Percentiles rank a stretch among this genome's conserved stretches.
phyloP scores from a whole-genome alignment of 2,113 vertebrate species.

The Callopanchax toddi region DNA sequence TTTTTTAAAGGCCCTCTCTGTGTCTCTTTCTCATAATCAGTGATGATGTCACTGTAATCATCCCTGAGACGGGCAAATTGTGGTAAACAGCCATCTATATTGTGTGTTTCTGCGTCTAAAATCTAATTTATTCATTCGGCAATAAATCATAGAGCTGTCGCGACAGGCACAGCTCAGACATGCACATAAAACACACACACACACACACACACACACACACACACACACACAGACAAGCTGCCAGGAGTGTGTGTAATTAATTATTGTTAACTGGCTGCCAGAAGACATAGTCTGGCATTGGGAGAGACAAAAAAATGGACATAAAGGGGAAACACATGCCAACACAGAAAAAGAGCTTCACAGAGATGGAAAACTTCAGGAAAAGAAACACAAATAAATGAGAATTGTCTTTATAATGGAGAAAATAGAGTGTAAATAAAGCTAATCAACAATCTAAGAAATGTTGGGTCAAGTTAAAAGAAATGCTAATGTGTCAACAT shows the following conservation, averaged over 20 bases:
- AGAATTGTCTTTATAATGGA: not conserved
- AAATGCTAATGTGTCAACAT: too few relatives aligned
- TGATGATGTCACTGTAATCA: slow-evolving; percentile 49
- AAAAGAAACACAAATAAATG: not conserved
- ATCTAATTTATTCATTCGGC: slow-evolving; percentile 37
- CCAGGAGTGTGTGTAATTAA: slow-evolving; percentile 46
- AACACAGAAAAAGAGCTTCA: slow-evolving; percentile 4
- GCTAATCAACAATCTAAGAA: too few relatives aligned
- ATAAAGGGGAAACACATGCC: slow-evolving; percentile 31
- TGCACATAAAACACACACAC: slow-evolving; percentile 14
- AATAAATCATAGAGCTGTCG: slow-evolving; percentile 56
- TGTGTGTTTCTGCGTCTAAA: slow-evolving; percentile 26
- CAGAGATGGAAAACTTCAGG: slow-evolving; percentile 2
- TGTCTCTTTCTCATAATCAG: slow-evolving; percentile 23
- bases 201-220: slow-evolving; percentile 10
- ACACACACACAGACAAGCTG: slow-evolving; percentile 5
- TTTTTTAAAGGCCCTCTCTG: slow-evolving; percentile 51
- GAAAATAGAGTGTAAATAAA: too few relatives aligned
- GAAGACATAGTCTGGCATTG: slow-evolving; percentile 20
- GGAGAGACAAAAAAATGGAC: slow-evolving; percentile 4
- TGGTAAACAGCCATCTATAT: slow-evolving; percentile 28
- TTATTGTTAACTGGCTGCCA: slow-evolving; percentile 43
- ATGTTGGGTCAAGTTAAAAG: too few relatives aligned
- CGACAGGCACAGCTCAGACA: slow-evolving; percentile 20
- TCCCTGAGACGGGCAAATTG: slow-evolving; percentile 21